These are phyloP conservation scores for Hippocampus abdominalis DNA, from an alignment of 2,113 vertebrate genomes.

Conservation along the genomic window DNA sequence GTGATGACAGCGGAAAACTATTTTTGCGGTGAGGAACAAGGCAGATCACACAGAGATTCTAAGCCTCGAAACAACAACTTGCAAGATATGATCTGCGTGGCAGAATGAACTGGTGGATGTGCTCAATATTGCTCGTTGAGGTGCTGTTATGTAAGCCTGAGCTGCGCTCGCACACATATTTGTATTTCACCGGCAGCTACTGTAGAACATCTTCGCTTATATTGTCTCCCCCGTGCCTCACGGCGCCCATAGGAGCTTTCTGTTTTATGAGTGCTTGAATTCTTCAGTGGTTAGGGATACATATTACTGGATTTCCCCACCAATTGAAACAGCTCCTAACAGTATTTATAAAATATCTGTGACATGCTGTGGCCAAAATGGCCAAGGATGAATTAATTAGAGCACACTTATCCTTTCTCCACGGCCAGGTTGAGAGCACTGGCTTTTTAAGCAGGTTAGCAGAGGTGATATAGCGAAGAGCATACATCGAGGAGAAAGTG, in stretches of 20 bases:
- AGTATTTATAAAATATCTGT: background rate
- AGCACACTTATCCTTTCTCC: background rate
- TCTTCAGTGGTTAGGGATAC: constrained; percentile 7
- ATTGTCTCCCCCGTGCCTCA: constrained; percentile 25
- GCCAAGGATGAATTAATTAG: background rate
- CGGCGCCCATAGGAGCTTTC: constrained; percentile 8
- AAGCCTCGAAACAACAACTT: background rate
- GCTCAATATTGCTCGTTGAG: constrained; percentile 30
- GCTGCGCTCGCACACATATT: constrained; percentile 39
- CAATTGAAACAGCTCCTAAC: background rate
- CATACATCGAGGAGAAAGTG: too few species aligned
- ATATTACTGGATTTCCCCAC: background rate
- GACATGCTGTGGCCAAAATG: background rate
- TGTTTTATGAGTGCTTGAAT: constrained; percentile 35
- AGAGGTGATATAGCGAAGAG: too few species aligned
- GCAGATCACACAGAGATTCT: constrained; percentile 7
- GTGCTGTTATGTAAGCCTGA: constrained; percentile 46
- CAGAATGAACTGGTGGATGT: constrained; percentile 31
- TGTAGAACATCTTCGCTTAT: constrained; percentile 14
- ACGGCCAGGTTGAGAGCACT: too few species aligned
- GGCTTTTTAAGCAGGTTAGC: too few species aligned
- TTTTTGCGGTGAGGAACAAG: constrained; percentile 19
- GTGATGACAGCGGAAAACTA: constrained; percentile 31
- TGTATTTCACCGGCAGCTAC: constrained; percentile 43
- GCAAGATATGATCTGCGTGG: background rate